phyloP scores from a whole-genome alignment of 2,113 vertebrate genomes.

The Pardalotus punctatus region DNA sequence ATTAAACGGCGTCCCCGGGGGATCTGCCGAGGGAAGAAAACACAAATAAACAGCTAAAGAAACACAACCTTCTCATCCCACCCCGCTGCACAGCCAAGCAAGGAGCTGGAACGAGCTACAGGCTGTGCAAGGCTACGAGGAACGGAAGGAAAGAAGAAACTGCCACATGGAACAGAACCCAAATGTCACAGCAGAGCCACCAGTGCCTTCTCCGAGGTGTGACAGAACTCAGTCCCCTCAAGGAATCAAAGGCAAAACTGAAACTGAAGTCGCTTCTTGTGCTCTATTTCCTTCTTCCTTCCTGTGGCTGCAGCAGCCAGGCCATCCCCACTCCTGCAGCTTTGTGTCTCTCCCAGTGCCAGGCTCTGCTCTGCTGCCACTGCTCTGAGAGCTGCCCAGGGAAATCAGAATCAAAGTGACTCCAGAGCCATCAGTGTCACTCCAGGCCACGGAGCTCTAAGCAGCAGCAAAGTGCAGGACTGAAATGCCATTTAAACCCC shows the following conservation, averaged over 20 bases:
- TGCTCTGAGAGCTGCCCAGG: neutral
- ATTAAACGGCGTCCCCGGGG: neutral
- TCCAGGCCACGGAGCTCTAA: neutral
- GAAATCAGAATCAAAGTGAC: neutral
- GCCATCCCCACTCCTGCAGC: neutral
- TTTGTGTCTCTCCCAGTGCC: neutral
- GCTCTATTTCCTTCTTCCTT: neutral
- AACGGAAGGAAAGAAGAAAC: neutral
- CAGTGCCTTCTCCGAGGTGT: neutral
- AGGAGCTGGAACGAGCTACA: neutral
- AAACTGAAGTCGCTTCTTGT: neutral
- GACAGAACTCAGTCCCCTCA: neutral
- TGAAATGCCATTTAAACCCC: fast-evolving
- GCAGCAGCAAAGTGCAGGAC: neutral
- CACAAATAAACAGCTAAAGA: neutral
- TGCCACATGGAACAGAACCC: neutral
- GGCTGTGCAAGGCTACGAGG: fast-evolving
- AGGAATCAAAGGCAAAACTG: neutral
- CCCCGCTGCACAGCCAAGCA: fast-evolving
- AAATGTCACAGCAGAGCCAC: neutral
- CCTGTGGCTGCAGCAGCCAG: neutral
- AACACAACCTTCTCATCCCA: neutral
- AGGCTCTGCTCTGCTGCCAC: neutral
- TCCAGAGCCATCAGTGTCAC: neutral
- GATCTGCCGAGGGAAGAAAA: neutral